These are phyloP conservation scores for Salminus brasiliensis DNA, from an alignment of 2,113 vertebrate genomes.

Conservation along the genomic window DNA sequence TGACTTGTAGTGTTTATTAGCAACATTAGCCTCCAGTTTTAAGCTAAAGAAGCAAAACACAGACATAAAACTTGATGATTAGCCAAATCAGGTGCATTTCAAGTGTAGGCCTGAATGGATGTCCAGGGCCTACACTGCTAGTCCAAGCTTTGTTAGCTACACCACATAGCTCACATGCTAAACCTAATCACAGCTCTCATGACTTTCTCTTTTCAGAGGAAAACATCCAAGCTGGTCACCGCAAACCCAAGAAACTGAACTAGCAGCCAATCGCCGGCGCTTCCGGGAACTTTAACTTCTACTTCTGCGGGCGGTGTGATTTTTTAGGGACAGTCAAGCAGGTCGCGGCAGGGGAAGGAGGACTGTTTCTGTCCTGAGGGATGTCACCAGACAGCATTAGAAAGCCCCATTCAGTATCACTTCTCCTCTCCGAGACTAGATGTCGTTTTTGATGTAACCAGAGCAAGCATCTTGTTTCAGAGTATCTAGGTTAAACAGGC, in stretches of 20 bases:
- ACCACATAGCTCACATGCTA: no score
- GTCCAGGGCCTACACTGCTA: no score
- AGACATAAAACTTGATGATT: no score
- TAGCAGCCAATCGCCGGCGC: background rate
- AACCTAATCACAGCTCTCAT: no score
- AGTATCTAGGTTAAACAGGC: background rate
- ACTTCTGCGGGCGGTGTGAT: slow-evolving; percentile 2
- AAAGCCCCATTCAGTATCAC: slow-evolving; percentile 38
- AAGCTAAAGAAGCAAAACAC: no score
- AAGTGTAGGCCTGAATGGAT: no score
- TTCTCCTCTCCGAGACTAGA: background rate
- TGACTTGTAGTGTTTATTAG: no score
- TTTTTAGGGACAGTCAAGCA: background rate
- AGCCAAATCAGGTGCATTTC: no score
- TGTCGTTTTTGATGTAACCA: background rate
- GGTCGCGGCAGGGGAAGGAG: slow-evolving; percentile 5
- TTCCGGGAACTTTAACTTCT: slow-evolving; percentile 21
- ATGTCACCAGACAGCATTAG: slow-evolving; percentile 23
- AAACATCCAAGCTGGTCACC: background rate
- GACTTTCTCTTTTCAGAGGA: no score
- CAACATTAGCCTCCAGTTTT: no score
- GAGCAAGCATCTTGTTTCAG: background rate
- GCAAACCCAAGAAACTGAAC: background rate
- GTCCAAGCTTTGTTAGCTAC: no score
- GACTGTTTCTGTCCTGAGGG: slow-evolving; percentile 6